phyloP scores from a whole-genome alignment of 2,888 invertebrate species.

The Tenthredo distinguenda region DNA sequence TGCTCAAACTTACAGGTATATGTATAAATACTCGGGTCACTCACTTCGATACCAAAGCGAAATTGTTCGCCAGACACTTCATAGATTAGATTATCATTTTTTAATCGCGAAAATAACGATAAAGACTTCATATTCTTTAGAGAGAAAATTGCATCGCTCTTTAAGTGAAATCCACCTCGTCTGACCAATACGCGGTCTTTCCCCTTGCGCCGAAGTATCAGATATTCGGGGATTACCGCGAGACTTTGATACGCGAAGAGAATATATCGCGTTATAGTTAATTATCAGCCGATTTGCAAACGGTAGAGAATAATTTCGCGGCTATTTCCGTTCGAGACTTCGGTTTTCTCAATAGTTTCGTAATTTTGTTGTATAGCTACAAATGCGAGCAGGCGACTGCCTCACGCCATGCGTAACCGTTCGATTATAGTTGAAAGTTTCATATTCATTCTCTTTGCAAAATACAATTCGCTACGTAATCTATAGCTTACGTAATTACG shows the following conservation, averaged over 20 bases:
- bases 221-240: neutral
- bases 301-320: neutral
- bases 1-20: neutral
- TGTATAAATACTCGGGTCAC: neutral
- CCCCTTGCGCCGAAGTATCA: neutral
- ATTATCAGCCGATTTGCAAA: neutral
- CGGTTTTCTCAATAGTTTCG: neutral
- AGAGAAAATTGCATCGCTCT: neutral
- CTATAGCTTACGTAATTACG: neutral
- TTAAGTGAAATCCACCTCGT: neutral
- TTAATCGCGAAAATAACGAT: neutral
- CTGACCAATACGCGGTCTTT: neutral
- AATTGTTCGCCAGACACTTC: neutral
- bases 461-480: slow-evolving; percentile 14
- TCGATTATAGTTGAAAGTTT: slow-evolving; percentile 12
- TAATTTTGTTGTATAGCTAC: neutral
- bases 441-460: neutral
- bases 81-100: neutral
- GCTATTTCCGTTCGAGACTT: neutral
- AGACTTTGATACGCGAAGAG: neutral
- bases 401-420: slow-evolving; percentile 6
- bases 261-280: neutral
- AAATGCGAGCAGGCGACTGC: neutral
- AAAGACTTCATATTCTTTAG: neutral
- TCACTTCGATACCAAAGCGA: neutral